Base-by-base conservation (phyloP, 2,113 vertebrate species). In the Petrocephalus zakoni region DNA sequence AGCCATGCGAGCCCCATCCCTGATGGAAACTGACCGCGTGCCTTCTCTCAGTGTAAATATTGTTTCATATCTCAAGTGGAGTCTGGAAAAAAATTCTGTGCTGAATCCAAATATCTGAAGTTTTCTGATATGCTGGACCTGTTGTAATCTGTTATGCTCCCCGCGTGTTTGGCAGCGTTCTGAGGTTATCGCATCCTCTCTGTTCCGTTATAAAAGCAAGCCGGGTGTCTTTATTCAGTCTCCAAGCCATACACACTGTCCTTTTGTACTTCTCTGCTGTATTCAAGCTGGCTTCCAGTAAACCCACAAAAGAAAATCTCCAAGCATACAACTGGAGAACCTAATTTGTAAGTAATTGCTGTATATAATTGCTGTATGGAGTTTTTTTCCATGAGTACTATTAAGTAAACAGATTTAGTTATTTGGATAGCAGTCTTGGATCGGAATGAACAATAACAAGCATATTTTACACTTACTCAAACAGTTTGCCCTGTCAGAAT, bases 261-360 rank as follows among this genome's bases (percentile, higher is more conserved):
- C 72, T 51, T 85, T 85, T 85, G 82, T 51, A 52, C 13, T 25
- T 52, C 49, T 25, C 49, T 78, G 34, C 34, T 15, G 19, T 42
- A 42, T 78, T 51, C 82, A 85, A 49, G 15, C n/a, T 49, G 49
- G 10, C 75, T 78, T 55, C 87, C 85, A 90, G 88, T 85, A 85
- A 91, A 89, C 58, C 88, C 49, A 84, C 90, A 90, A 75, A 81
- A 89, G 47, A 56, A 34, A 84, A 88, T 42, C 34, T 78, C 29
- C 83, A 89, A 87, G 84, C 68, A 91, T 89, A 85, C 89, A 87
- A 55, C 88, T 88, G 88, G n/a, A 51, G 46, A 84, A 84, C 51
- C 37, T 51, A 15, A 78, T 78, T 78, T 78, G 29, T 78, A 78
- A 42, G 29, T 42, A 78, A 78, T 42, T 78, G 72, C 37, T 78